These are phyloP conservation scores for Myodes glareolus DNA, from an alignment of 2,113 vertebrate species.

Conservation along the genomic window DNA sequence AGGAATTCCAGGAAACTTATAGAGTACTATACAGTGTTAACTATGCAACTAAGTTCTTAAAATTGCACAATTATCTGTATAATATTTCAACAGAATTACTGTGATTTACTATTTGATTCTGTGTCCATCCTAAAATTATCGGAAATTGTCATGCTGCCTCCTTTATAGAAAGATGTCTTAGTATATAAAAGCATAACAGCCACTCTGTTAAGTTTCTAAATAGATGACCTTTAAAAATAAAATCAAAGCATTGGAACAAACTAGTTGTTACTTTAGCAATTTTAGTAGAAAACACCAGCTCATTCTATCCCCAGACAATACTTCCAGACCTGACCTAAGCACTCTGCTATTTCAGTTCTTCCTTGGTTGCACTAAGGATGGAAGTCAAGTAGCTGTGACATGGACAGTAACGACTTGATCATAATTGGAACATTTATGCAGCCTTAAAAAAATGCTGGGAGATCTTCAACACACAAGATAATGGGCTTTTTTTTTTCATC, in stretches of 20 bases:
- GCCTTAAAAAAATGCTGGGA: background rate
- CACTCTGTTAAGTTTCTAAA: slow-evolving; percentile 43
- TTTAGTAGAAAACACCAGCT: background rate
- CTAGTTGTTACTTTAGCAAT: background rate
- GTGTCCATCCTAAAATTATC: slow-evolving; percentile 15
- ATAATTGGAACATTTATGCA: background rate
- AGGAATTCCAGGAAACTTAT: slow-evolving; percentile 17
- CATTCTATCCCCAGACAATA: background rate
- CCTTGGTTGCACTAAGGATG: background rate
- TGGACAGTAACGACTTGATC: background rate
- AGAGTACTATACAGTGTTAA: slow-evolving; percentile 17
- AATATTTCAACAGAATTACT: slow-evolving; percentile 18
- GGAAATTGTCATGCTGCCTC: slow-evolving; percentile 50
- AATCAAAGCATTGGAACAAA: slow-evolving; percentile 57
- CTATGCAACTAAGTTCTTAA: slow-evolving; percentile 67
- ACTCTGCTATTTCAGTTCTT: background rate
- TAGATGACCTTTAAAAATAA: slow-evolving; percentile 50
- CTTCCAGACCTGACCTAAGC: background rate
- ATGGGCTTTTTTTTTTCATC: slow-evolving; percentile 44
- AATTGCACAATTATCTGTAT: slow-evolving; percentile 36
- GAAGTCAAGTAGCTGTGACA: background rate
- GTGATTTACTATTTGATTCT: slow-evolving; percentile 8
- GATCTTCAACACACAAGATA: background rate
- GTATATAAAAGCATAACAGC: background rate
- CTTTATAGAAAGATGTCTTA: slow-evolving; percentile 14